These are phyloP conservation scores for Himalopsyche anomala DNA, from an alignment of 2,888 invertebrate genomes.

Conservation along the genomic window DNA sequence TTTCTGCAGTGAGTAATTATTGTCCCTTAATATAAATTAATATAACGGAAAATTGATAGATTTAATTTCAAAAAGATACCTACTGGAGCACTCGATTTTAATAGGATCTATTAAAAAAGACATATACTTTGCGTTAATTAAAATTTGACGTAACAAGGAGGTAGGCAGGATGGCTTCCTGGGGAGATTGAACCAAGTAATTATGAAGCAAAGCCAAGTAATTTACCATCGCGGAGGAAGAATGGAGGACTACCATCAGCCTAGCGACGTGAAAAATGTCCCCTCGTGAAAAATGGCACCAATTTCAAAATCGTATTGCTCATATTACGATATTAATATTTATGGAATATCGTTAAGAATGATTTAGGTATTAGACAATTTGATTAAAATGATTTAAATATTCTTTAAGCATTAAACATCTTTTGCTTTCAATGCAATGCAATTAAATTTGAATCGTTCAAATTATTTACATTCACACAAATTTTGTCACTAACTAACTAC, in stretches of 20 bases:
- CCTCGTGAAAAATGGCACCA: constrained; percentile 31
- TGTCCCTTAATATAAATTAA: too few species aligned
- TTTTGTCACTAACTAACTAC: too few species aligned
- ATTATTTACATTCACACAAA: too few species aligned
- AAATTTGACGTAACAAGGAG: constrained; percentile 13
- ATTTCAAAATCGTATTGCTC: constrained; percentile 43
- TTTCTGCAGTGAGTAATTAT: too few species aligned
- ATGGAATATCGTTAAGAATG: constrained; percentile 28
- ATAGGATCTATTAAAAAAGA: constrained; percentile 14
- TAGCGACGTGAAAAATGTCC: constrained; percentile 32
- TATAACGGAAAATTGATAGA: neutral
- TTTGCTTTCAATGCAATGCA: too few species aligned
- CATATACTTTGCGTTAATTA: constrained; percentile 4
- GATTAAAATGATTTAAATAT: neutral
- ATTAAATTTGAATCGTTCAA: too few species aligned
- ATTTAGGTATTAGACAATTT: neutral
- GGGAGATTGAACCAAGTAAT: constrained; percentile 41
- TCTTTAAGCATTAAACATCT: too few species aligned
- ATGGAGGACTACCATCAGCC: neutral
- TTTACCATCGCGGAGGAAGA: constrained; percentile 5
- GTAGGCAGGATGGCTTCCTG: constrained; percentile 1
- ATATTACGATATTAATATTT: constrained; percentile 44
- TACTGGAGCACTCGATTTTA: neutral
- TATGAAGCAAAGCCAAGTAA: constrained; percentile 35
- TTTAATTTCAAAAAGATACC: neutral